Evolutionary conservation across 1,140 invertebrate genomes (phyloP), one percentile per base, ranked within the genome.

Genomic region (Drosophila nasuta): DNA sequence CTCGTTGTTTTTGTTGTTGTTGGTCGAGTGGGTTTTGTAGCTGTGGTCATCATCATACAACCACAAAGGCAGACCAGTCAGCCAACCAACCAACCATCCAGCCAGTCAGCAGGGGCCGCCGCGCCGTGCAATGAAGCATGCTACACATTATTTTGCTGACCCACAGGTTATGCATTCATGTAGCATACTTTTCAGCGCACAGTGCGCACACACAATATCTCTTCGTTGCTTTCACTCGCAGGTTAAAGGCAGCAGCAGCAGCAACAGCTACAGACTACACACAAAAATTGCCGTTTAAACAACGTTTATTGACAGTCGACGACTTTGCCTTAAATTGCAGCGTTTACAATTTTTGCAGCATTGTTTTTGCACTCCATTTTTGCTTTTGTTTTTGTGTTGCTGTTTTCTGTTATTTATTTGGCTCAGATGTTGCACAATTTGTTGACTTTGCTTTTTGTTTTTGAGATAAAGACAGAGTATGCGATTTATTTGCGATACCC

Each of bases 371-470:
- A 33, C 33, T 33, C 33, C 3, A 25, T 25, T 25, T 25, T 25
- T 25, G 20, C 20, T 25, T 25, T 20, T 20, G 20, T 20, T 3
- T 30, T 13, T 54, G 3, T 33, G 11, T 25, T 51, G 33, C 3
- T 33, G n/a, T 54, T 49, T 67, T 43, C 67, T 63, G 54, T 74
- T 87, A 88, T 87, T 87, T 88, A 88, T 88, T 80, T 82, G 58
- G 63, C 51, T 87, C 82, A 87, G 83, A 87, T 87, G 83, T 74
- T 87, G 76, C 79, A 82, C 76, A 82, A 88, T 76, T 87, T 87
- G 72, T 70, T 69, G 67, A 59, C 75, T 20, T 56, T 0, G 6
- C 33, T 41, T 20, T 30, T 52, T 1, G 35, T 13, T 54, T 33
- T 54, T 7, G 17, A 5, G 8, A 25, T 10, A 2, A 49, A 49